These are phyloP conservation scores for Taenioides sp. DNA, from an alignment of 2,797 vertebrate species.

Conservation along the genomic window DNA sequence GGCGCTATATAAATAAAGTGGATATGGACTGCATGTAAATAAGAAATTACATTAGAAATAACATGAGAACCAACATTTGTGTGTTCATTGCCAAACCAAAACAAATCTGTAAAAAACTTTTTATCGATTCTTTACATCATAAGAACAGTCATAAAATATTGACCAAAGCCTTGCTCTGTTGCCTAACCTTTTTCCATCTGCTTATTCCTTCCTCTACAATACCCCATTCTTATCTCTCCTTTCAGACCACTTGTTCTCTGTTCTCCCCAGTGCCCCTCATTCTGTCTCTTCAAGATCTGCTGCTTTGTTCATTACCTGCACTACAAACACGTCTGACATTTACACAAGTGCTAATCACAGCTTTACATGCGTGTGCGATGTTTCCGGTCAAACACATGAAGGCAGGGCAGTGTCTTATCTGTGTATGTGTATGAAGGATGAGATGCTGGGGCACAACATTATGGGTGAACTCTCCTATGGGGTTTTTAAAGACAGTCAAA, in stretches of 20 bases:
- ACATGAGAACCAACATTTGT: too few species aligned
- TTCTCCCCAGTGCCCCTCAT: background rate
- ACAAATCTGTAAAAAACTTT: too few species aligned
- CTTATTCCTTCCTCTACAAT: conserved; percentile 2
- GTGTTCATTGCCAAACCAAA: too few species aligned
- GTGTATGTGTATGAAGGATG: background rate
- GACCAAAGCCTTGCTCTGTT: background rate
- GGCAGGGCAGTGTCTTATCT: background rate
- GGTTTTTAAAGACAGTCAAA: background rate
- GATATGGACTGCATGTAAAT: too few species aligned
- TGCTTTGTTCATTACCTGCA: conserved; percentile 57
- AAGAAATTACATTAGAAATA: too few species aligned
- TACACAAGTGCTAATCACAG: conserved; percentile 65
- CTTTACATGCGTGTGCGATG: conserved; percentile 50
- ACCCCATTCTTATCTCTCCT: conserved; percentile 3
- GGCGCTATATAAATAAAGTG: too few species aligned
- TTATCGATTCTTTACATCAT: too few species aligned
- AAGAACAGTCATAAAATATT: too few species aligned
- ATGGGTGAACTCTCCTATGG: background rate
- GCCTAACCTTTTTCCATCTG: conserved; percentile 15
- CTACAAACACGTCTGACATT: conserved; percentile 66
- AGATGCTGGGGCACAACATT: background rate
- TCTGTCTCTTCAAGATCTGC: conserved; percentile 15
- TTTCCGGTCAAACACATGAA: conserved; percentile 45
- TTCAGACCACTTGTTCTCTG: conserved; percentile 9